Evolutionary conservation across 2,797 vertebrate species (phyloP).

Genomic region (Morelia viridis): DNA sequence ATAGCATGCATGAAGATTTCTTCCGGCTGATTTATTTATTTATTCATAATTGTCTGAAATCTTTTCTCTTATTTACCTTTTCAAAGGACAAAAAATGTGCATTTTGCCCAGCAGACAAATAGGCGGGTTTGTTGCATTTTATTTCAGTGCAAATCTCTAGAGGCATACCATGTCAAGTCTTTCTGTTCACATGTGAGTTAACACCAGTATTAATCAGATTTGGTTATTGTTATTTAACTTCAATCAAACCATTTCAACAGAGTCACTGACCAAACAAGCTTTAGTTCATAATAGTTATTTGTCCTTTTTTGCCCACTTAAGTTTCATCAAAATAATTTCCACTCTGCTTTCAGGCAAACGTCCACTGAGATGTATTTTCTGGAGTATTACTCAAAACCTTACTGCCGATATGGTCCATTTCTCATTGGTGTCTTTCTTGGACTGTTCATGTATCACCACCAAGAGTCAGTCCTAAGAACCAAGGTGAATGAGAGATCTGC

Average conservation of each 20-base stretch:
- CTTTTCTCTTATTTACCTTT: background rate
- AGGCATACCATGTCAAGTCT: background rate
- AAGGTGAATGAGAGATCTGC: constrained; percentile 67
- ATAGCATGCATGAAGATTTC: background rate
- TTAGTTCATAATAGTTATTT: background rate
- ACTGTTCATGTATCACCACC: constrained; percentile 75
- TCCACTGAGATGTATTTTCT: constrained; percentile 48
- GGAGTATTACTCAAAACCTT: constrained; percentile 83
- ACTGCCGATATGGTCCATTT: constrained; percentile 84
- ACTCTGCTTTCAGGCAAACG: constrained; percentile 44
- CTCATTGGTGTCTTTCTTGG: constrained; percentile 81
- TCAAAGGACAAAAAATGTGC: background rate
- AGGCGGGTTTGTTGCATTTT: background rate
- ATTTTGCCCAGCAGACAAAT: background rate
- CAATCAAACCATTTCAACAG: background rate
- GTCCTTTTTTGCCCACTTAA: background rate
- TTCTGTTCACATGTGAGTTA: background rate
- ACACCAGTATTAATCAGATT: background rate
- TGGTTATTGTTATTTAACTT: background rate
- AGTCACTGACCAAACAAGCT: background rate
- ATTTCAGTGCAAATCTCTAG: background rate
- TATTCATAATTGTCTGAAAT: background rate
- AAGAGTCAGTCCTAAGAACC: constrained; percentile 71
- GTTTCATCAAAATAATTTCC: background rate
- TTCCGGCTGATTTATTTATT: background rate